These are phyloP conservation scores for Synanthedon formicaeformis DNA, from an alignment of 2,888 invertebrate species.

Conservation along the genomic window DNA sequence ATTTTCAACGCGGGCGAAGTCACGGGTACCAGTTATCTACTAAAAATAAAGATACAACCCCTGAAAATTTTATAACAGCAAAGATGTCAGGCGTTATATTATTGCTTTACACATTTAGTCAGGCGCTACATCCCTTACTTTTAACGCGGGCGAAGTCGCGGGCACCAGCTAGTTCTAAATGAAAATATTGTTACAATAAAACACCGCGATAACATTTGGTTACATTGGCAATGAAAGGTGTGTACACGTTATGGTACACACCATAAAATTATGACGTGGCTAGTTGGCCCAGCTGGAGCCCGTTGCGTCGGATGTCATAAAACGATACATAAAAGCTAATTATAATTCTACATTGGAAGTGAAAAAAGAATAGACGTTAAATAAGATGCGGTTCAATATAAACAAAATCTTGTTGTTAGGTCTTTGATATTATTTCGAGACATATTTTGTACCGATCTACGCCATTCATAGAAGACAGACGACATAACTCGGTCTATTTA, in stretches of 20 bases:
- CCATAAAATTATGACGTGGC: slow-evolving; percentile 43
- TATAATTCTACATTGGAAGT: slow-evolving; percentile 31
- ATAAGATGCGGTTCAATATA: slow-evolving; percentile 17
- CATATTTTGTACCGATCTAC: too few relatives aligned
- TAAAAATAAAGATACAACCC: too few relatives aligned
- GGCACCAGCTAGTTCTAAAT: too few relatives aligned
- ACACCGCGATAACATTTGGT: neutral
- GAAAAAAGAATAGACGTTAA: slow-evolving; percentile 12
- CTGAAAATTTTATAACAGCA: too few relatives aligned
- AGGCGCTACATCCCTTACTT: too few relatives aligned
- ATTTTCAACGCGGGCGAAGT: too few relatives aligned
- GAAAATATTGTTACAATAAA: neutral
- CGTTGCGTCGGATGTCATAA: slow-evolving; percentile 54
- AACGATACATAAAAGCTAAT: slow-evolving; percentile 54
- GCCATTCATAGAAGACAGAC: too few relatives aligned
- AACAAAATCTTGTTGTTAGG: slow-evolving; percentile 7
- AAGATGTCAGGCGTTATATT: too few relatives aligned
- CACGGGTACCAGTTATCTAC: too few relatives aligned
- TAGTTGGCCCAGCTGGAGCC: slow-evolving; percentile 39
- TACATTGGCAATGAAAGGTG: neutral
- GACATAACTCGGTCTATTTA: too few relatives aligned
- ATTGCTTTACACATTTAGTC: too few relatives aligned
- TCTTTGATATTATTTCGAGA: neutral
- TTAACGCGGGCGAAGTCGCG: too few relatives aligned
- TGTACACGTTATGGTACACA: slow-evolving; percentile 8